A percentile compares a stretch with the other conserved stretches of the same genome.
These are phyloP conservation scores for Pyrgus malvae DNA, from an alignment of 2,888 invertebrate genomes.

Conservation along the genomic window DNA sequence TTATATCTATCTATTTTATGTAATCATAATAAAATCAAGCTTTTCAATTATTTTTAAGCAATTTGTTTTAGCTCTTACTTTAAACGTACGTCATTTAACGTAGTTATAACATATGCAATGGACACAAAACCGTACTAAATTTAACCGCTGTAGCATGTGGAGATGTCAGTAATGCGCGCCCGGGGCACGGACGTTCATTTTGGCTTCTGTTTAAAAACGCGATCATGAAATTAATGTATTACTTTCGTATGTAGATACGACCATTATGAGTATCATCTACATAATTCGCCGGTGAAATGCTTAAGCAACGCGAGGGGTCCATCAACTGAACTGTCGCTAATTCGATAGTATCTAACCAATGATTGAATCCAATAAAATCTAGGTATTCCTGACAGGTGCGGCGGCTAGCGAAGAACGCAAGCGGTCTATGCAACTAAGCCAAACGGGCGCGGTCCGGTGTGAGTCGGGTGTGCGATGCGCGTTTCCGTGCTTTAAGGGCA, in stretches of 20 bases:
- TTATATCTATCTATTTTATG: too few relatives aligned
- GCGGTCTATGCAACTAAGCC: too few relatives aligned
- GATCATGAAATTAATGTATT: conserved; percentile 63
- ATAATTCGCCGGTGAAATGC: conserved; percentile 20
- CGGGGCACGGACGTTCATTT: conserved; percentile 68
- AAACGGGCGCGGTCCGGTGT: too few relatives aligned
- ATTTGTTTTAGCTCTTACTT: too few relatives aligned
- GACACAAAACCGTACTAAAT: conserved; percentile 40
- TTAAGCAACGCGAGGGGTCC: conserved; percentile 8
- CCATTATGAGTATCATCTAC: conserved; percentile 28
- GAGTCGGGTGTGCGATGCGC: too few relatives aligned
- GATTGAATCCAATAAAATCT: neutral
- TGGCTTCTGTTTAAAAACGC: conserved; percentile 76
- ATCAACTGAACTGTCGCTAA: conserved; percentile 19
- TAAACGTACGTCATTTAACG: too few relatives aligned
- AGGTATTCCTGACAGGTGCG: too few relatives aligned
- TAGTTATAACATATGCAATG: too few relatives aligned
- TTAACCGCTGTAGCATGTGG: conserved; percentile 50
- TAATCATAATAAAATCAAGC: too few relatives aligned
- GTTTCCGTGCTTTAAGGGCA: too few relatives aligned
- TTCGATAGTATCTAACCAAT: neutral
- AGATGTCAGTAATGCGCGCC: conserved; percentile 58
- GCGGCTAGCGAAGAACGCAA: too few relatives aligned
- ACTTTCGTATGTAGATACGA: conserved; percentile 43
- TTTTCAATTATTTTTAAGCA: too few relatives aligned